phyloP scores from a whole-genome alignment of 2,888 invertebrate species.

The Crematogaster levior region DNA sequence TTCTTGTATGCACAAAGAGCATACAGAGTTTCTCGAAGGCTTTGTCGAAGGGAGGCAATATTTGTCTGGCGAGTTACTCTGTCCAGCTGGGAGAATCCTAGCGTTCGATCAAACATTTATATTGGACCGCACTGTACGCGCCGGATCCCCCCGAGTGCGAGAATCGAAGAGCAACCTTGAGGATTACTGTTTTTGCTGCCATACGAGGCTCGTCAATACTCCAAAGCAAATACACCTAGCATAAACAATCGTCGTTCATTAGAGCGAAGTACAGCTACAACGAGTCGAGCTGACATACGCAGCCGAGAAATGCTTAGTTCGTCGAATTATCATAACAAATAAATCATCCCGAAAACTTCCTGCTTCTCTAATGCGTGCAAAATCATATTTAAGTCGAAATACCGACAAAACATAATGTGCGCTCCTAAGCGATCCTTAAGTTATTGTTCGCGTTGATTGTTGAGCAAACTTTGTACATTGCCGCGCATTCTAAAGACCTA shows the following conservation, averaged over 20 bases:
- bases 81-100: conserved; percentile 43
- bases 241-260: conserved; percentile 36
- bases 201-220: conserved; percentile 37
- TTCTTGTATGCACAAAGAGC: background rate
- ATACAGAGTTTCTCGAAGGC: background rate
- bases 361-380: background rate
- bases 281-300: background rate
- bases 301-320: conserved; percentile 15
- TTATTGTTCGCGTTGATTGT: background rate
- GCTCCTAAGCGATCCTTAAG: background rate
- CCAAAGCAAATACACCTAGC: conserved; percentile 38
- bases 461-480: background rate
- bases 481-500: background rate
- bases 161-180: conserved; percentile 37
- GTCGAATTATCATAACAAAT: conserved; percentile 23
- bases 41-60: conserved; percentile 21
- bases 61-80: conserved; percentile 30
- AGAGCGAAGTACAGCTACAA: background rate
- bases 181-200: background rate
- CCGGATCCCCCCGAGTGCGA: background rate
- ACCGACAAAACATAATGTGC: background rate
- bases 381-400: conserved; percentile 11
- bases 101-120: conserved; percentile 60
- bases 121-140: conserved; percentile 42
- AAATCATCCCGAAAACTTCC: conserved; percentile 17